A percentile compares a stretch with the other conserved stretches of the same genome.
Evolutionary conservation across 2,888 invertebrate genomes (phyloP).

Genomic region (Andricus curvator): DNA sequence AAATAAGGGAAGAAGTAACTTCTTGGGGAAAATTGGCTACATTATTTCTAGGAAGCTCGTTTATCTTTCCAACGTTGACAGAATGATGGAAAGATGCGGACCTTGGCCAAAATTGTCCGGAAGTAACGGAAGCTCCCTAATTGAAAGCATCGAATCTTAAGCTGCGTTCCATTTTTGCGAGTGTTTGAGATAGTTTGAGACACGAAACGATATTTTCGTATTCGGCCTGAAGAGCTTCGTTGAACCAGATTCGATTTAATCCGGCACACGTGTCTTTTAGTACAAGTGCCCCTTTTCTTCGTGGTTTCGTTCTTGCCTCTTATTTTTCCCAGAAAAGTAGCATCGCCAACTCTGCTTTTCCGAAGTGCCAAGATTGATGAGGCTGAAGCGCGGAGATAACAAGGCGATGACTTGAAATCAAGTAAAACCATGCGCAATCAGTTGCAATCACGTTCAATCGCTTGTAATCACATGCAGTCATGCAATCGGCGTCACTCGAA

Average conservation of each 20-base stretch:
- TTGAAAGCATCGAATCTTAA: not conserved
- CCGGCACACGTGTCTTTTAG: slow-evolving; percentile 4
- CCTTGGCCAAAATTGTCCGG: slow-evolving; percentile 26
- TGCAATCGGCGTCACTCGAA: too few species aligned
- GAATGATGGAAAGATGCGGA: slow-evolving; percentile 16
- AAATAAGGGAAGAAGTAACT: not conserved
- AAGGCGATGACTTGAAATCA: too few species aligned
- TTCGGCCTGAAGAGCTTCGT: not conserved
- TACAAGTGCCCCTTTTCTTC: not conserved
- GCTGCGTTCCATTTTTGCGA: slow-evolving; percentile 5
- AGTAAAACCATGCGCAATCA: too few species aligned
- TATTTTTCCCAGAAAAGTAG: too few species aligned
- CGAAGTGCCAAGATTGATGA: too few species aligned
- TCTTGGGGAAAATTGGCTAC: not conserved
- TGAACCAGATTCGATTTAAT: slow-evolving; percentile 34
- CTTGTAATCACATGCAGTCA: too few species aligned
- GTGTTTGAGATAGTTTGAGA: slow-evolving; percentile 16
- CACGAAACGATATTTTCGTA: slow-evolving; percentile 30
- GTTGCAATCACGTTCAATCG: too few species aligned
- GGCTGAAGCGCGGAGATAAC: too few species aligned
- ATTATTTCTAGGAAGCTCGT: not conserved
- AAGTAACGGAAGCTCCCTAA: slow-evolving; percentile 11
- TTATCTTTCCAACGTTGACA: not conserved
- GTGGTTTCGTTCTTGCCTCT: too few species aligned
- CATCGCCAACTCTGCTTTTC: too few species aligned